phyloP scores from a whole-genome alignment of 2,113 vertebrate genomes.

The Stegostoma tigrinum region DNA sequence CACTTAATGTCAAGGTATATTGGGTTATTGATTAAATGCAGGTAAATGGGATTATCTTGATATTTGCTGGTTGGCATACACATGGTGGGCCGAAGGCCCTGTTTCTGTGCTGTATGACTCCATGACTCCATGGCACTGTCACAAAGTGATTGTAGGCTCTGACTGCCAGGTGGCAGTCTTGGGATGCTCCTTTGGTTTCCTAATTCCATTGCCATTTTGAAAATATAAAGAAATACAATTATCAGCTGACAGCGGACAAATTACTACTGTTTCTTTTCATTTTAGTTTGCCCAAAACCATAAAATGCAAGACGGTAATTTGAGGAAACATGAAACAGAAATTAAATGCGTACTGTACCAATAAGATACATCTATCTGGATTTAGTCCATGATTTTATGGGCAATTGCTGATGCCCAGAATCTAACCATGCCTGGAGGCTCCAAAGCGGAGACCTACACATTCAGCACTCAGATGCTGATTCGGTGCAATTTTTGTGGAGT shows the following conservation, averaged over 20 bases:
- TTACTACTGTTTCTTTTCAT: background rate
- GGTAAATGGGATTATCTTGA: no score
- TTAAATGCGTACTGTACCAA: background rate
- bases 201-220: background rate
- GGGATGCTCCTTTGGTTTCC: background rate
- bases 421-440: background rate
- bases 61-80: no score
- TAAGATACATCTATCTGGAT: background rate
- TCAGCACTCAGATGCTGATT: background rate
- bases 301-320: background rate
- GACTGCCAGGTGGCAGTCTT: background rate
- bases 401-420: background rate
- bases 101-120: no score
- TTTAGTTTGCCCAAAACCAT: background rate
- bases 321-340: background rate
- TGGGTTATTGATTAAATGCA: no score
- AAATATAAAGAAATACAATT: background rate
- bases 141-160: background rate
- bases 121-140: background rate
- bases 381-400: background rate
- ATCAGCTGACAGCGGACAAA: background rate
- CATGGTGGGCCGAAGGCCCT: no score
- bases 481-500: background rate
- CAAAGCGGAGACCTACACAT: background rate
- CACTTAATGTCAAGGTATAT: no score